These are phyloP conservation scores for Lasioglossum malachurum DNA, from an alignment of 2,888 invertebrate species.

Conservation along the genomic window DNA sequence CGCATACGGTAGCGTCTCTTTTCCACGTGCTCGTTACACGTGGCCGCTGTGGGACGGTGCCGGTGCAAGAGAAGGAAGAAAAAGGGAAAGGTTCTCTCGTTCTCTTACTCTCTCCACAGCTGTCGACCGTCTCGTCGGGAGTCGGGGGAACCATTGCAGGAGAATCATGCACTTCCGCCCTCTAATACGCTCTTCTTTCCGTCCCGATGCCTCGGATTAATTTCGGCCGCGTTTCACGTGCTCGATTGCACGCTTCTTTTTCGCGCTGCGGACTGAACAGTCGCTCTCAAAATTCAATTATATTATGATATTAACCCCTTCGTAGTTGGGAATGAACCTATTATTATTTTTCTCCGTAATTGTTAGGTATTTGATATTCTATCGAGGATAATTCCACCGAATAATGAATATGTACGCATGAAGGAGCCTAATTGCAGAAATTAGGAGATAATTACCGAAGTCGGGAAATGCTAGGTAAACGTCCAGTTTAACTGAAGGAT, in stretches of 20 bases:
- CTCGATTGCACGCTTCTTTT: background rate
- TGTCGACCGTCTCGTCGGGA: constrained; percentile 56
- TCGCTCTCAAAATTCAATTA: background rate
- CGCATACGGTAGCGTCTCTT: constrained; percentile 50
- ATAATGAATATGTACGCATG: background rate
- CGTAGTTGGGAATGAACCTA: background rate
- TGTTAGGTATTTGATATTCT: background rate
- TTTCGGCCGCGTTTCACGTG: constrained; percentile 28
- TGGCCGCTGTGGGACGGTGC: background rate
- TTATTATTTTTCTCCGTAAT: background rate
- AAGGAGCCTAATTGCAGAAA: background rate
- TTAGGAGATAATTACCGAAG: background rate
- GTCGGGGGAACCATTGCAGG: constrained; percentile 59
- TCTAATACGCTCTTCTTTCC: constrained; percentile 73
- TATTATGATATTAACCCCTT: too few species aligned
- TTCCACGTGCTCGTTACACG: constrained; percentile 56
- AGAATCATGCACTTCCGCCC: constrained; percentile 83
- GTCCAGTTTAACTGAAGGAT: background rate
- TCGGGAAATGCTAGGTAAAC: background rate
- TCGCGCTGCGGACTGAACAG: background rate
- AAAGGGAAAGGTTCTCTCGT: constrained; percentile 24
- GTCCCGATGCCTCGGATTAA: constrained; percentile 60
- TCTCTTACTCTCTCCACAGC: constrained; percentile 34
- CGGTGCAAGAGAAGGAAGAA: constrained; percentile 12
- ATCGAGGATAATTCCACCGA: background rate